Evolutionary conservation across 2,797 vertebrate species (phyloP), one percentile per base, ranked within the genome.

Genomic region (Phrynocephalus guinanensis): DNA sequence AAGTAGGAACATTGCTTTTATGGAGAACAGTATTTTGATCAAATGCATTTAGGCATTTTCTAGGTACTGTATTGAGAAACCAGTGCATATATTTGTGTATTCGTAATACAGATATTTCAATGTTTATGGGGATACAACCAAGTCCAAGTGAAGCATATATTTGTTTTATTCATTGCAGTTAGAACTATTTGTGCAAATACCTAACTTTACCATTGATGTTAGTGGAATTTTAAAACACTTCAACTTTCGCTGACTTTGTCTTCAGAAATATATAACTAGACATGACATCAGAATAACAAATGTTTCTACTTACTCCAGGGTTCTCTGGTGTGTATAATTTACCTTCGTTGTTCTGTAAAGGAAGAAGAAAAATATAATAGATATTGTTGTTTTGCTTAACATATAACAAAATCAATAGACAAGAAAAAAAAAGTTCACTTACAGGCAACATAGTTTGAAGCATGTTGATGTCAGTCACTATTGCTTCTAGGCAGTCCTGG

Each of bases 241-340:
- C 50, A 52, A 30, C 11, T 28, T 52, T 87, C 2, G 18, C 10
- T 82, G 28, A 18, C 9, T 82, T 33, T 38, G 15, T 2, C 26
- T 26, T 22, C 38, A 86, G 28, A 52, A 82, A 20, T 6, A 2
- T 73, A 82, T 80, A 73, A 89, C 82, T 22, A 52, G 89, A 26
- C 8, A 4, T 3, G 24, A 71, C 6, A 73, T 80, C 38, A 79
- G 56, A 87, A 87, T 52, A 67, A 93, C 88, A 72, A 13, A 79
- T 33, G 87, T 90, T 88, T 87, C 28, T 91, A 92, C 96, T 97
- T 80, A 97, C 97, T 89, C 22, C 3, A 20, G 10, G 90, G 0
- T 92, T 91, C 33, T 83, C 88, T 1, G 96, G 95, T 75, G 92
- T 87, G 79, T 95, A 95, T 67, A 97, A 91, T 7, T 94, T 79